phyloP scores from a whole-genome alignment of 2,113 vertebrate genomes.

The Pseudolaguvia tuberculata region DNA sequence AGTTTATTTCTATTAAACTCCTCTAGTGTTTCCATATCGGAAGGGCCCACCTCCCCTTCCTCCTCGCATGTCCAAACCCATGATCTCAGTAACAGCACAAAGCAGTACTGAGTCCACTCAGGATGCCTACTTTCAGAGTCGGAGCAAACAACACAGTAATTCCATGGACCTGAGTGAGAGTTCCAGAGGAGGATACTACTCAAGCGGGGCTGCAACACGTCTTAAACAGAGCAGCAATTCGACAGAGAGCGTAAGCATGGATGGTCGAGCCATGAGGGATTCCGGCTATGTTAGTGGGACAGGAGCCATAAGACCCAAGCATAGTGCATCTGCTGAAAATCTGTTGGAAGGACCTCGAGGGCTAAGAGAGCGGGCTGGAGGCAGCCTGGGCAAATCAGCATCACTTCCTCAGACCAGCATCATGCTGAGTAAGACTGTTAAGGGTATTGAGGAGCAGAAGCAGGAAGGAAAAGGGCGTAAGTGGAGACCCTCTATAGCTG shows the following conservation, averaged over 20 bases:
- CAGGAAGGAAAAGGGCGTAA: slow-evolving; percentile 81
- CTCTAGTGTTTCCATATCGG: slow-evolving; percentile 89
- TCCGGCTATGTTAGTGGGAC: slow-evolving; percentile 65
- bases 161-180: slow-evolving; percentile 82
- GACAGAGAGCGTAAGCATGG: slow-evolving; percentile 62
- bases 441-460: slow-evolving; percentile 76
- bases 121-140: slow-evolving; percentile 81
- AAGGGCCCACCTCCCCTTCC: slow-evolving; percentile 95
- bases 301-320: slow-evolving; percentile 61
- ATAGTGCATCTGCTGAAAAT: slow-evolving; percentile 73
- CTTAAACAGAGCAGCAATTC: slow-evolving; percentile 71
- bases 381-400: slow-evolving; percentile 67
- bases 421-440: slow-evolving; percentile 78
- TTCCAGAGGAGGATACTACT: slow-evolving; percentile 66
- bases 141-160: slow-evolving; percentile 83
- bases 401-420: slow-evolving; percentile 74
- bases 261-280: slow-evolving; percentile 57
- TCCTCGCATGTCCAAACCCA: slow-evolving; percentile 92
- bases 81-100: slow-evolving; percentile 92
- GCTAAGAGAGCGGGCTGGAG: slow-evolving; percentile 58
- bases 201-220: slow-evolving; percentile 39
- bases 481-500: slow-evolving; percentile 92
- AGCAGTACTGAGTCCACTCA: slow-evolving; percentile 97
- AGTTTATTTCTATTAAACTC: slow-evolving; percentile 14
- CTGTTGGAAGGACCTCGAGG: slow-evolving; percentile 67